Conservation (phyloP, 1,140 invertebrate genomes). For the Wiebesia pumilae region DNA sequence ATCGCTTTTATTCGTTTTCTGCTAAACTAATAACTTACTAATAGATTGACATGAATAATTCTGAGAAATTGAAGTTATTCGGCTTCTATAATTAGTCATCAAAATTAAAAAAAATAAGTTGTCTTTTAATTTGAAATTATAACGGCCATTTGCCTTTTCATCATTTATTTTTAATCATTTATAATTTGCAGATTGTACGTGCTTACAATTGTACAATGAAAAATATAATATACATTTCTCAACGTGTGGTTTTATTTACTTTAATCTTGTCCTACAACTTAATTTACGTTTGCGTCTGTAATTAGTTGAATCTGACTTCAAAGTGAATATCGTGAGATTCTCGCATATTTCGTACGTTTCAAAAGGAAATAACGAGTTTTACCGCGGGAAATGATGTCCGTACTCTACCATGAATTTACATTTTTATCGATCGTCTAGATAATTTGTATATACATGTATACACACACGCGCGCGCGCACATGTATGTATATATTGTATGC, state of each 20-base stretch:
- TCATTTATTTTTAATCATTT: background rate
- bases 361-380: conserved; percentile 41
- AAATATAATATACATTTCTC: background rate
- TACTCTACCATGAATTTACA: conserved; percentile 26
- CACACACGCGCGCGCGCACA: no score
- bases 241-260: conserved; percentile 11
- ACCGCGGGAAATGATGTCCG: conserved; percentile 26
- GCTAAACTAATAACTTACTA: background rate
- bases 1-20: background rate
- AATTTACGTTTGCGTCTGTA: conserved; percentile 31
- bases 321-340: conserved; percentile 38
- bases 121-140: background rate
- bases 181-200: background rate
- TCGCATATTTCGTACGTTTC: conserved; percentile 23
- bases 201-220: background rate
- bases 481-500: no score
- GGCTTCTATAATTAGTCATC: background rate
- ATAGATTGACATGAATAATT: background rate
- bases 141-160: background rate
- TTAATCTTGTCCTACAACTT: conserved; percentile 1
- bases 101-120: background rate
- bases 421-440: conserved; percentile 43
- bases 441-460: background rate
- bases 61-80: background rate
- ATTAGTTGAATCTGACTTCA: conserved; percentile 22